Evolutionary conservation across 2,888 invertebrate genomes (phyloP), one percentile per base, ranked within the genome.

Genomic region (Homarus gammarus): DNA sequence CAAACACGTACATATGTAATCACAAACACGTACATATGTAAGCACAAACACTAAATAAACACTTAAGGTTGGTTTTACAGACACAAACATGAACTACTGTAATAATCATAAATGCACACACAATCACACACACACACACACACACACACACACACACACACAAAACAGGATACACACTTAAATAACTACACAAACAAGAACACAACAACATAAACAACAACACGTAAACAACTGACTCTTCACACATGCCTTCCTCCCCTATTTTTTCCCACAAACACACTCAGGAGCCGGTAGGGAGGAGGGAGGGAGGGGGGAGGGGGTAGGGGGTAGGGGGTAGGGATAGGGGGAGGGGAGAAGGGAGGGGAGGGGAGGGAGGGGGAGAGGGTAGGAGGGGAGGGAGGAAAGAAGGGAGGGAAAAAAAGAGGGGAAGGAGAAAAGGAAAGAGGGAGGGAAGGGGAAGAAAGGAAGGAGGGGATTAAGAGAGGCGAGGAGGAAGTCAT

Each of bases 91-190:
- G n/a, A n/a, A n/a, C n/a, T n/a, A n/a, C n/a, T n/a, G n/a, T n/a
- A n/a, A n/a, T n/a, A n/a, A n/a, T n/a, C n/a, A n/a, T n/a, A n/a
- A n/a, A n/a, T n/a, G n/a, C n/a, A n/a, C n/a, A n/a, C n/a, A n/a
- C n/a, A n/a, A n/a, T n/a, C n/a, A n/a, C n/a, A n/a, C n/a, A 40
- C 8, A 75, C 18, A 40, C 5, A 75, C 40, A 75, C 5, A 75
- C 40, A 75, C 40, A 40, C 40, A 40, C 40, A 75, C 75, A 75
- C 40, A 75, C 40, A 75, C 40, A 75, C 40, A 75, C 40, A 75
- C 40, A 75, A 38, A 75, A 2, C 36, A 2, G 40, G 3, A 38
- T 18, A 75, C 40, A 75, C 75, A 75, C 40, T 75, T 40, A 75
- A 2, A 75, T 8, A 75, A 2, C 36, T n/a, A 73, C 73, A 73